Evolutionary conservation across 2,888 invertebrate genomes (phyloP), one percentile per base, ranked within the genome.

Genomic region (Dascillus cervinus): DNA sequence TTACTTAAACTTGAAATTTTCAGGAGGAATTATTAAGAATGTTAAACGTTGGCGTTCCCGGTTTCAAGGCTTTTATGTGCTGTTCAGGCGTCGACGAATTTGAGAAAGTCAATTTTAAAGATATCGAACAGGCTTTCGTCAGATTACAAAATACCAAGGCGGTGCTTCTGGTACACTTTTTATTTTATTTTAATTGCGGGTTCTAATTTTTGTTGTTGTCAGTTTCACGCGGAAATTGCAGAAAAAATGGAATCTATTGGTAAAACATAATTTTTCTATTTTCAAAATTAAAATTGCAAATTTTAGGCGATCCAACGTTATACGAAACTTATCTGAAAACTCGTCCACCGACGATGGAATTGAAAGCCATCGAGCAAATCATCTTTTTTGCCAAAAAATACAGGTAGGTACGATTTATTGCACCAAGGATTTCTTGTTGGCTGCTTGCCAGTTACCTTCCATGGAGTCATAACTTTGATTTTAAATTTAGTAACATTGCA

Each of bases 141-240:
- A 71, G 72, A 31, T 62, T 83, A 2, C 67, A 75, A 45, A 71
- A 73, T 25, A 73, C 74, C 1, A 71, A 71, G 30, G 71, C 75
- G 11, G 65, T 81, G 13, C 58, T 84, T 29, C 79, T 82, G 47
- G 83, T 83, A 63, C 62, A 61, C 60, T 26, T 17, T 21, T 13
- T 19, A 15, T 11, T 23, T 22, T n/a, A n/a, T n/a, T n/a, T n/a
- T n/a, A n/a, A n/a, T n/a, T n/a, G n/a, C n/a, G n/a, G n/a, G n/a
- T n/a, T n/a, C n/a, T n/a, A n/a, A n/a, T n/a, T n/a, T n/a, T n/a
- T n/a, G n/a, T 40, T 39, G 22, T 29, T 67, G 65, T 23, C 56
- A 82, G 82, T 80, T 82, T 52, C 82, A 83, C 49, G 82, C 82
- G 2, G 83, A 83, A 62, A 53, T 75, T 21, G 75, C 75, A 35